Conservation (phyloP, 2,888 invertebrate species). For the Pseudococcus jackbeardsleyi region DNA sequence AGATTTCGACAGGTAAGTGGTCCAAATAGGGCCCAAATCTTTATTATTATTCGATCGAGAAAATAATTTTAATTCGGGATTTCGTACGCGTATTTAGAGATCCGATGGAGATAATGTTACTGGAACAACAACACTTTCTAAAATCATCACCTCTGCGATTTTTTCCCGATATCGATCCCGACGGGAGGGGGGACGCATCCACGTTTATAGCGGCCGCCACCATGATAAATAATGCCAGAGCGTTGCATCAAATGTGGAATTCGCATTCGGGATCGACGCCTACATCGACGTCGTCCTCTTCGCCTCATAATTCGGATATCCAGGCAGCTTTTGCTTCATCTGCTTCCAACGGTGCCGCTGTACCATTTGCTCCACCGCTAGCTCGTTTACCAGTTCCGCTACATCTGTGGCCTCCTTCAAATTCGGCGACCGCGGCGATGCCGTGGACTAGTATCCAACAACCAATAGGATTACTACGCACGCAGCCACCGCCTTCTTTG, state of each 20-base stretch:
- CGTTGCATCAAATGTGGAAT: conserved; percentile 59
- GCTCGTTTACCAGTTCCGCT: conserved; percentile 61
- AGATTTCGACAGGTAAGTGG: conserved; percentile 80
- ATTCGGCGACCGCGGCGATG: conserved; percentile 54
- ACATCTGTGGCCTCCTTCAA: conserved; percentile 59
- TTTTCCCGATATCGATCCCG: conserved; percentile 60
- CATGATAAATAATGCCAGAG: conserved; percentile 54
- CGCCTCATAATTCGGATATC: conserved; percentile 1
- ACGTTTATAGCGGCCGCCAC: conserved; percentile 58
- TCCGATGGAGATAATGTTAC: conserved; percentile 90
- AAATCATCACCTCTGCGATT: conserved; percentile 57
- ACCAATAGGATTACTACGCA: conserved; percentile 59
- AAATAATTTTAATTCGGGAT: not conserved
- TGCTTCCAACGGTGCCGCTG: conserved; percentile 53
- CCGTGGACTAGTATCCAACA: conserved; percentile 62
- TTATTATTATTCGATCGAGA: not conserved
- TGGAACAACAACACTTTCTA: conserved; percentile 78
- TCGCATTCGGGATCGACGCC: conserved; percentile 48
- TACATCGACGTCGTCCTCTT: conserved; percentile 56
- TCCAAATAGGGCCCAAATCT: not conserved
- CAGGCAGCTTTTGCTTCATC: conserved; percentile 52
- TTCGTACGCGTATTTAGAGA: conserved; percentile 75
- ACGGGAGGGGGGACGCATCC: conserved; percentile 55
- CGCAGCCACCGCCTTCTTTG: conserved; percentile 54
- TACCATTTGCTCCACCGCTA: conserved; percentile 62